Base-by-base conservation (phyloP, 2,797 vertebrate genomes). In the Intellagama lesueurii region DNA sequence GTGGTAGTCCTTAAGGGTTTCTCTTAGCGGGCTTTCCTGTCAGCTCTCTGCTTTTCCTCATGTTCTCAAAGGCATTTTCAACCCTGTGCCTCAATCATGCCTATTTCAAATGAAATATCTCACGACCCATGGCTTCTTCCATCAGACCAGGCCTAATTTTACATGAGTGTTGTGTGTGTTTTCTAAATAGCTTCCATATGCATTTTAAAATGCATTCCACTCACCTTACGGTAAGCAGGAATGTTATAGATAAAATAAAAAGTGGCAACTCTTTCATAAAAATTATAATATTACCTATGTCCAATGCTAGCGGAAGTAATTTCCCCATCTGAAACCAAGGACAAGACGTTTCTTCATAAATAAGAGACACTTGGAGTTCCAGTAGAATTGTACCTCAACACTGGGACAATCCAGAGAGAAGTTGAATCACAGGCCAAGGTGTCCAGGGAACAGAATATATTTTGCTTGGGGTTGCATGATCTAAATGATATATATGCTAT, bases 41-140 rank as follows among this genome's bases (percentile, higher is more conserved):
- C 70, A 26, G 0, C 5, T 35, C 44, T 26, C 40, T 40, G 35
- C 56, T 76, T 64, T 81, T 56, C 40, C 12, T 47, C 40, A 12
- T 68, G 28, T 30, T 66, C 56, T 66, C 17, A 77, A 47, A 85
- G 70, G 35, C 17, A 26, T 60, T 26, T 75, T 56, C n/a, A 44
- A 16, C 28, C 49, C 49, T 56, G 47, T 30, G 76, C 44, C 49
- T 56, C 52, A 5, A 26, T 9, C 56, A 40, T 40, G 40, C n/a
- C 49, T 85, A 32, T 83, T 26, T 49, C 84, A 68, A 17, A 89
- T n/a, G 30, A 75, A 32, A 81, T n/a, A 52, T 47, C 56, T 81
- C 40, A 73, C n/a, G 28, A 68, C 14, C n/a, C 11, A 82, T 35
- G 35, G 22, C 4, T 32, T 16, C 66, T 73, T 86, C 35, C 72